phyloP scores from a whole-genome alignment of 2,888 invertebrate genomes.

The Cryptocheilus praepositus region DNA sequence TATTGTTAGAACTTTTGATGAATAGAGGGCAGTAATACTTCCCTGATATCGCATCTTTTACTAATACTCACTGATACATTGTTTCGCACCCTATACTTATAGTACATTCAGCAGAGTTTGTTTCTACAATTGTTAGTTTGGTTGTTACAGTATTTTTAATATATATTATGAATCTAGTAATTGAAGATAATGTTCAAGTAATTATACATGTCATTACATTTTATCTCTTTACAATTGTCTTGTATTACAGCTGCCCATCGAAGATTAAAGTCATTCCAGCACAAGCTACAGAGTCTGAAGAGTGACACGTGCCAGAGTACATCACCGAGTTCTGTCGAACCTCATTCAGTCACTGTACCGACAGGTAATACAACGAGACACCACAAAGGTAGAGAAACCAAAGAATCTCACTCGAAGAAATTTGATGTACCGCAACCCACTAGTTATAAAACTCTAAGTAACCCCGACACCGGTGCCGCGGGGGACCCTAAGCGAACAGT shows the following conservation, averaged over 20 bases:
- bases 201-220: background rate
- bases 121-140: no score
- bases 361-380: conserved; percentile 9
- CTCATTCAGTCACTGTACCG: background rate
- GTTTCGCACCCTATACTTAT: no score
- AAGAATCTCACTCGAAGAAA: conserved; percentile 11
- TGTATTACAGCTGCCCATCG: conserved; percentile 58
- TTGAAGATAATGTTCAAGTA: no score
- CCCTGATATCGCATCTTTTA: no score
- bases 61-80: no score
- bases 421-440: background rate
- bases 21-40: no score
- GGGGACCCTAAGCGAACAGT: conserved; percentile 24
- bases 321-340: background rate
- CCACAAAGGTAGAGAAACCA: conserved; percentile 17
- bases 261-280: conserved; percentile 60
- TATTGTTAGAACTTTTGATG: no score
- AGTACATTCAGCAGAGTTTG: no score
- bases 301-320: conserved; percentile 22
- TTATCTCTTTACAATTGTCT: background rate
- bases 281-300: conserved; percentile 54
- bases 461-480: background rate
- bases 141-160: no score
- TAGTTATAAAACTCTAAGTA: background rate
- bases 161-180: no score